A percentile compares a stretch with the other conserved stretches of the same genome.
These are phyloP conservation scores for Oryzias dopingdopingensis DNA, from an alignment of 2,797 vertebrate species.

Conservation along the genomic window DNA sequence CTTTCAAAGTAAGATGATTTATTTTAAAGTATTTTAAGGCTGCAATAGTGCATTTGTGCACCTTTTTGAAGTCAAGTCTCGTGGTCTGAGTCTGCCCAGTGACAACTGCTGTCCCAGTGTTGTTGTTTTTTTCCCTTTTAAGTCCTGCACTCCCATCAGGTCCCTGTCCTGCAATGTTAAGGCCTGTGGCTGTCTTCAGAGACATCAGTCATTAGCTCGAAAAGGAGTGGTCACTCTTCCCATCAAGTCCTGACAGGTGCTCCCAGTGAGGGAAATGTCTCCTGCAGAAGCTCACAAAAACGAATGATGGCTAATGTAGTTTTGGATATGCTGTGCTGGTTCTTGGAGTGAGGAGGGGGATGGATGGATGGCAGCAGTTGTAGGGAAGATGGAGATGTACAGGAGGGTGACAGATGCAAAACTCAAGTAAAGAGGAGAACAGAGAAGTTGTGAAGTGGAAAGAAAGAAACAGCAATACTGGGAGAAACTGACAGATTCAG, in stretches of 20 bases:
- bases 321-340: conserved; percentile 45
- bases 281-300: conserved; percentile 40
- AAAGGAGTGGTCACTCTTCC: conserved; percentile 14
- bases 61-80: conserved; percentile 7
- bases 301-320: conserved; percentile 51
- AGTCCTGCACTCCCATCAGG: conserved; percentile 25
- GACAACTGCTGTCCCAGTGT: conserved; percentile 47
- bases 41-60: conserved; percentile 12
- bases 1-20: conserved; percentile 29
- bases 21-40: conserved; percentile 37
- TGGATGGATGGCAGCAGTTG: conserved; percentile 8
- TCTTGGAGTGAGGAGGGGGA: conserved; percentile 5
- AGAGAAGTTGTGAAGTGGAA: conserved; percentile 58
- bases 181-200: conserved; percentile 46
- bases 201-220: conserved; percentile 40
- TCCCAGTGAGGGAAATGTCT: conserved; percentile 46
- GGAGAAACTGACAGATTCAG: conserved; percentile 58
- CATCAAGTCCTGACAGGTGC: conserved; percentile 50
- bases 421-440: conserved; percentile 27
- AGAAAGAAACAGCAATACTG: conserved; percentile 59
- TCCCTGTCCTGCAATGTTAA: conserved; percentile 27
- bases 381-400: conserved; percentile 56
- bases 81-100: conserved; percentile 33
- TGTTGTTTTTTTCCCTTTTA: conserved; percentile 15
- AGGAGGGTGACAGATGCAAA: conserved; percentile 51